Conservation (phyloP, 2,113 vertebrate genomes). For the Onychostoma macrolepis region DNA sequence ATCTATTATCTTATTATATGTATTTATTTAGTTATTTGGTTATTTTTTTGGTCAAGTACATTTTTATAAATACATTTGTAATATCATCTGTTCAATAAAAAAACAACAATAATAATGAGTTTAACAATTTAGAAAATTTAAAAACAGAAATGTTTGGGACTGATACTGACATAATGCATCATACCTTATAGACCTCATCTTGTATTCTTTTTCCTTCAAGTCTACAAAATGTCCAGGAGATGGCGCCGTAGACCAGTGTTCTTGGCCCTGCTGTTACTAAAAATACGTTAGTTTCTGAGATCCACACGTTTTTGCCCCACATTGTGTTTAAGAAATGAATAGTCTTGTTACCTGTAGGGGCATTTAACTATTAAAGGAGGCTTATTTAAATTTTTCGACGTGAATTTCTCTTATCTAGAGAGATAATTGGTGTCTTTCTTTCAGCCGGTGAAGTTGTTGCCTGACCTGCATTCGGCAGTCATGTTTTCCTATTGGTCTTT, state of each 20-base stretch:
- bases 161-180: not conserved
- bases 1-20: too few relatives aligned
- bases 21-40: too few relatives aligned
- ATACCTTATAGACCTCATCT: not conserved
- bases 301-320: not conserved
- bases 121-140: not conserved
- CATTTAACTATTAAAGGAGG: not conserved
- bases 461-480: not conserved
- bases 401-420: not conserved
- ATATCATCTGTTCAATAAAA: too few relatives aligned
- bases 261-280: not conserved
- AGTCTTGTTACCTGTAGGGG: not conserved
- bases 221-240: conserved; percentile 17
- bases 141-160: not conserved
- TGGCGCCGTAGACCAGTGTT: not conserved
- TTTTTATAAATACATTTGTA: not conserved
- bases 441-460: not conserved
- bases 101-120: not conserved
- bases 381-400: not conserved
- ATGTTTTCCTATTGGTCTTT: not conserved
- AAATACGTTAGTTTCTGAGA: not conserved
- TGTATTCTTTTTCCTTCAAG: not conserved
- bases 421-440: not conserved
- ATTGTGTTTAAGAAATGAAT: not conserved
- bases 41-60: not conserved